Evolutionary conservation across 2,797 vertebrate species (phyloP).

Genomic region (Podarcis siculus): DNA sequence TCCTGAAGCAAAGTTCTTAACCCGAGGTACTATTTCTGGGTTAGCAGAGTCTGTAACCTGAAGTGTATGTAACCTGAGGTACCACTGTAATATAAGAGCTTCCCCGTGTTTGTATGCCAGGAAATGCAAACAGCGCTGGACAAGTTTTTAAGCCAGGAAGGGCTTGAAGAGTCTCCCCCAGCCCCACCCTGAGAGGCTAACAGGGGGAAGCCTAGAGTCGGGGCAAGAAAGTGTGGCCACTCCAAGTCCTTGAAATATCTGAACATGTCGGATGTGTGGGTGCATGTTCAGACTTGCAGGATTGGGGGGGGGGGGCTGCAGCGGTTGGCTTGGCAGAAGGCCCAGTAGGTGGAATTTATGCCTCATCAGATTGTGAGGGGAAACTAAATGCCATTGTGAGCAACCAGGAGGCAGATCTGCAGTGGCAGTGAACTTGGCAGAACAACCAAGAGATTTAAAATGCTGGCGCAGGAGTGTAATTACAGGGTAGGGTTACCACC

Average conservation of each 20-base stretch:
- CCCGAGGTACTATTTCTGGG: no score
- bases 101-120: background rate
- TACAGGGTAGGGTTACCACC: background rate
- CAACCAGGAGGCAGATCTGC: background rate
- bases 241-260: background rate
- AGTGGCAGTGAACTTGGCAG: background rate
- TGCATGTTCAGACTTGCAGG: background rate
- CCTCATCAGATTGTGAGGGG: background rate
- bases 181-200: background rate
- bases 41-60: no score
- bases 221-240: background rate
- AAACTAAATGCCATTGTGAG: background rate
- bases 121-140: background rate
- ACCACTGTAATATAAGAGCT: background rate
- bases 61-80: no score
- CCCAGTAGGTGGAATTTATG: background rate
- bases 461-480: conserved; percentile 3
- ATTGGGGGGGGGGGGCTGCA: background rate
- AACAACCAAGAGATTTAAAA: conserved; percentile 10
- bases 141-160: background rate
- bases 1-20: no score
- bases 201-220: background rate
- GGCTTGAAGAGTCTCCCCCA: background rate
- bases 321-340: background rate
- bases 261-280: background rate